Evolutionary conservation across 2,113 vertebrate genomes (phyloP).

Genomic region (Megaceryle maxima): DNA sequence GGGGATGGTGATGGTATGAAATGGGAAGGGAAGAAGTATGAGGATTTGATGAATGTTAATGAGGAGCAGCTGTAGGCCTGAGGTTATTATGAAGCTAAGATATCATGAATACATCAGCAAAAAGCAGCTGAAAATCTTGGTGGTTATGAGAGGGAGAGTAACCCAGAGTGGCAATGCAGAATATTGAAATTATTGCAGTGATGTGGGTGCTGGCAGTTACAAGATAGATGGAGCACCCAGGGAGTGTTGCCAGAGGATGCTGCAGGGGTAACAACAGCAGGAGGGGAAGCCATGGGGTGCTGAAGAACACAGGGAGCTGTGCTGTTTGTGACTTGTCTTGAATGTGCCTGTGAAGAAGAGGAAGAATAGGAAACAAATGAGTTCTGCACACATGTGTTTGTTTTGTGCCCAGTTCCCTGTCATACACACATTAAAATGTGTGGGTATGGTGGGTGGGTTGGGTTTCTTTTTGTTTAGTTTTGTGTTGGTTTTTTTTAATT

Average conservation of each 20-base stretch:
- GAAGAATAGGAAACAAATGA: not conserved
- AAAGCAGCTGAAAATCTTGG: not conserved
- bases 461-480: too few relatives aligned
- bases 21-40: not conserved
- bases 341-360: not conserved
- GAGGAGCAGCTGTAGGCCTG: not conserved
- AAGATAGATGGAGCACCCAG: not conserved
- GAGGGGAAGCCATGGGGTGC: not conserved
- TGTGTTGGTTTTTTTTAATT: not conserved
- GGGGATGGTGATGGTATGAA: not conserved
- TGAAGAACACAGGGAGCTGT: not conserved
- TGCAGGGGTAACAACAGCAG: not conserved
- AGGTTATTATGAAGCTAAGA: not conserved
- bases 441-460: too few relatives aligned
- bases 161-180: not conserved
- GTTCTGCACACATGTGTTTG: not conserved
- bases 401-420: not conserved
- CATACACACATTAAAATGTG: not conserved
- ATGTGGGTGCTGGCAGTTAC: not conserved
- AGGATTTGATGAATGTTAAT: not conserved
- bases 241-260: not conserved
- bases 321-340: not conserved
- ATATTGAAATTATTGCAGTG: not conserved
- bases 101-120: not conserved
- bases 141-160: not conserved